Conservation (phyloP, 2,113 vertebrate species). For the Pseudonaja textilis region DNA sequence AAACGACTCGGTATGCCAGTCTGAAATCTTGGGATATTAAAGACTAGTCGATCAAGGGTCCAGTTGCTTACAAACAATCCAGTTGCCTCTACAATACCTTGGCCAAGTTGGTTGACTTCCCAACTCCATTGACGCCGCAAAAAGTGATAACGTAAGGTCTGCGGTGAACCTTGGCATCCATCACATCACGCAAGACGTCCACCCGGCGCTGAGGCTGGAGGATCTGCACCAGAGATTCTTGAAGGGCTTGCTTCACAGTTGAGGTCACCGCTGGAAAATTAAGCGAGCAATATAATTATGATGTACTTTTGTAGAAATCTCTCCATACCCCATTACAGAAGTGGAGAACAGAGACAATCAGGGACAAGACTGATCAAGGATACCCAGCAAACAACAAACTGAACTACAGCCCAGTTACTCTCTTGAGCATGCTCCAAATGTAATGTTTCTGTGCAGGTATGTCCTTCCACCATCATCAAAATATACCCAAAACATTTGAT, state of each 20-base stretch:
- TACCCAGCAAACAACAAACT: not conserved
- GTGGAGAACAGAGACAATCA: not conserved
- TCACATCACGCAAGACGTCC: conserved; percentile 91
- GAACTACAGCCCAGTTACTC: not conserved
- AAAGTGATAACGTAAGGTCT: conserved; percentile 93
- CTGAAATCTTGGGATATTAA: not conserved
- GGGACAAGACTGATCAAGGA: not conserved
- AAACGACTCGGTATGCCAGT: too few species aligned
- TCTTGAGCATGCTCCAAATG: not conserved
- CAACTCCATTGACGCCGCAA: conserved; percentile 94
- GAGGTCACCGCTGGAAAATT: conserved; percentile 85
- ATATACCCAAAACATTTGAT: not conserved
- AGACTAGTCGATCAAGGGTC: not conserved
- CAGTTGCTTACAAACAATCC: not conserved
- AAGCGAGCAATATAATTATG: not conserved
- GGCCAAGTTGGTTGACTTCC: conserved; percentile 96
- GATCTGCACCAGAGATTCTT: conserved; percentile 96
- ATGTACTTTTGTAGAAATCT: not conserved
- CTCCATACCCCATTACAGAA: not conserved
- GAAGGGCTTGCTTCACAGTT: conserved; percentile 93
- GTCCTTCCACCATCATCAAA: not conserved
- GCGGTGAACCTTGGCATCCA: conserved; percentile 87
- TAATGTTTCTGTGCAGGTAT: not conserved
- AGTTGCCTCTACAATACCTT: conserved; percentile 71
- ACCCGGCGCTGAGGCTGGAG: conserved; percentile 94